Base-by-base conservation (phyloP, 2,797 vertebrate genomes). In the Falco novaeseelandiae region DNA sequence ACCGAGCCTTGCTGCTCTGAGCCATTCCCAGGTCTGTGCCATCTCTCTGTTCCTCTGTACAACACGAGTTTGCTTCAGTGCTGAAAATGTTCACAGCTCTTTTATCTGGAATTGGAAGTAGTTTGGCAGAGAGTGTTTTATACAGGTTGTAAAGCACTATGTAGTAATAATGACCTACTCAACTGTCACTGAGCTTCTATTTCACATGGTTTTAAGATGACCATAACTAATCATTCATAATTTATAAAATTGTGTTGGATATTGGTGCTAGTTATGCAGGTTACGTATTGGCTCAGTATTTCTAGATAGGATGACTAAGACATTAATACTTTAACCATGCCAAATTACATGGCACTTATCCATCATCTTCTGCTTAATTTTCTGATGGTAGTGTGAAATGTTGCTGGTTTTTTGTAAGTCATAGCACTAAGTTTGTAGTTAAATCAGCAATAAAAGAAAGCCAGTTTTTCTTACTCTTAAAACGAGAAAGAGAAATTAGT, bases 21-120 rank as follows among this genome's bases (percentile, higher is more conserved):
- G 34, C 9, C 49, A 3, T 54, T 44, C 61, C 54, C 49, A 67
- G 38, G 20, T 65, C 77, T 63, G 40, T 61, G 36, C 76, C 26
- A 7, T n/a, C 26, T 55, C 46, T 62, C 23, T 20, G 2, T 17
- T 7, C 12, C 44, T 29, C 76, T 55, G 21, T 14, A 6, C 44
- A 8, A 18, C 2, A 2, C 0, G 1, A 81, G 14, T 4, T 40
- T 65, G 17, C 36, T 69, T 15, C 65, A 30, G 1, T 0, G 8
- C 49, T 32, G 65, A 16, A 38, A 38, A 25, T 40, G 12, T 62
- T 71, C 66, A 10, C 55, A 36, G 59, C 3, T 67, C 21, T 59
- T 81, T 49, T 55, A 10, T 38, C 48, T 38, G 11, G 26, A 48
- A 6, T 20, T 49, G 73, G 26, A 3, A 25, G 66, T 49, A 58